Base-by-base conservation (phyloP, 2,797 vertebrate genomes). In the Arnoldichthys spilopterus region DNA sequence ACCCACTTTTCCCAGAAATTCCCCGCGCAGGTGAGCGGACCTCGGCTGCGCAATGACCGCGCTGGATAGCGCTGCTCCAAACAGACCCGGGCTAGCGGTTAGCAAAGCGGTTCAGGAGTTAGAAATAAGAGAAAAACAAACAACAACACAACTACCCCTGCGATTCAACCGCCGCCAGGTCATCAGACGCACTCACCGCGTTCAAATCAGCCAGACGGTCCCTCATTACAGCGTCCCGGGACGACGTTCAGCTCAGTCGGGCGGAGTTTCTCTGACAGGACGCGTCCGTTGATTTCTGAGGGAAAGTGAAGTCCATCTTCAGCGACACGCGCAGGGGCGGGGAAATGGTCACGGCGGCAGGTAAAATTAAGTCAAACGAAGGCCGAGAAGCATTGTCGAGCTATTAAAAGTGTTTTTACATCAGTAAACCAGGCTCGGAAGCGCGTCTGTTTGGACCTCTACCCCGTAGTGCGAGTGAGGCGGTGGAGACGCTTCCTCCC, bases 171-270 rank as follows among this genome's bases (percentile, higher is more conserved):
- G 30, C 59, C 9, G 32, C 9, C 32, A 66, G 45, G 49, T 47
- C 49, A 6, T 12, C 2, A 16, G 26, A 28, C 12, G 1, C 5
- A 66, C 84, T 76, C 49, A 73, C 84, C 45, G 30, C 40, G 0
- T 83, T 79, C 43, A 85, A 32, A 43, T 83, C 76, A 37, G 81
- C 73, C 53, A 85, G 68, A 30, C 84, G 76, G 79, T 85, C 84
- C 84, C 78, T 72, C 84, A 85, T 85, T 13, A 61, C 73, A 47
- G 59, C 7, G 1, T 16, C 13, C 40, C 37, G 15, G 5, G 11
- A 24, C n/a, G n/a, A n/a, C n/a, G 12, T 20, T 58, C 30, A n/a
- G 4, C 24, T 24, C 15, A 32, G 9, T 20, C 45, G 9, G 45
- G 61, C 69, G 30, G 20, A n/a, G n/a, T 37, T 37, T 26, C 72